Evolutionary conservation across 2,797 vertebrate genomes (phyloP).

Genomic region (Silurus lanzhouensis): DNA sequence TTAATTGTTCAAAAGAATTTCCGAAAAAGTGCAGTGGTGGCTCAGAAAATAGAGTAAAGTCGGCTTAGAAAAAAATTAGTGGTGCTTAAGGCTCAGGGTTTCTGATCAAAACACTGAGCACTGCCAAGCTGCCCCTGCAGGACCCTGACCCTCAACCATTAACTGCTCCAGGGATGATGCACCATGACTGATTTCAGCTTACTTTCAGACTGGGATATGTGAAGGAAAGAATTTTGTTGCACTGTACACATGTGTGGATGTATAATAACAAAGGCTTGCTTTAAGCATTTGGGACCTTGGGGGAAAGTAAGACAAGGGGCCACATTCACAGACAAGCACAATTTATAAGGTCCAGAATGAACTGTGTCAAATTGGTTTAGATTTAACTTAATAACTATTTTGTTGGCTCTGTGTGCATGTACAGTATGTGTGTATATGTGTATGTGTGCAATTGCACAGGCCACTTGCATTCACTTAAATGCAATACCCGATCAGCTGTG

Average conservation of each 20-base stretch:
- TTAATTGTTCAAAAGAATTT: neutral
- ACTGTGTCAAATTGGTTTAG: conserved; percentile 46
- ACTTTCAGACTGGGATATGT: neutral
- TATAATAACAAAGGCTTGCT: neutral
- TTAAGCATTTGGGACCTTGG: neutral
- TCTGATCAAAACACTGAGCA: neutral
- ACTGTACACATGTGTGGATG: neutral
- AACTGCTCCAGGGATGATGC: neutral
- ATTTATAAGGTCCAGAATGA: conserved; percentile 30
- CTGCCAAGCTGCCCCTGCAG: neutral
- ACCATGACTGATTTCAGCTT: neutral
- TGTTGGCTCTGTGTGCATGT: conserved; percentile 10
- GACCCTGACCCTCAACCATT: neutral
- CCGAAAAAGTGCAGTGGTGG: neutral
- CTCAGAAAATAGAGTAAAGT: neutral
- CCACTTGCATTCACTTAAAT: conserved; percentile 43
- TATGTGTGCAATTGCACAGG: conserved; percentile 5
- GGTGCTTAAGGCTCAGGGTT: neutral
- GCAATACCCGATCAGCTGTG: conserved; percentile 27
- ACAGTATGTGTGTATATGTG: conserved; percentile 29
- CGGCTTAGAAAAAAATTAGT: neutral
- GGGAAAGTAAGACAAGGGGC: neutral
- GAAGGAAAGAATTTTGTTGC: neutral
- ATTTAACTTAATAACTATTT: conserved; percentile 34
- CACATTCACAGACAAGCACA: conserved; percentile 40